Evolutionary conservation across 2,797 vertebrate species (phyloP).

Genomic region (Cichlasoma orientale): DNA sequence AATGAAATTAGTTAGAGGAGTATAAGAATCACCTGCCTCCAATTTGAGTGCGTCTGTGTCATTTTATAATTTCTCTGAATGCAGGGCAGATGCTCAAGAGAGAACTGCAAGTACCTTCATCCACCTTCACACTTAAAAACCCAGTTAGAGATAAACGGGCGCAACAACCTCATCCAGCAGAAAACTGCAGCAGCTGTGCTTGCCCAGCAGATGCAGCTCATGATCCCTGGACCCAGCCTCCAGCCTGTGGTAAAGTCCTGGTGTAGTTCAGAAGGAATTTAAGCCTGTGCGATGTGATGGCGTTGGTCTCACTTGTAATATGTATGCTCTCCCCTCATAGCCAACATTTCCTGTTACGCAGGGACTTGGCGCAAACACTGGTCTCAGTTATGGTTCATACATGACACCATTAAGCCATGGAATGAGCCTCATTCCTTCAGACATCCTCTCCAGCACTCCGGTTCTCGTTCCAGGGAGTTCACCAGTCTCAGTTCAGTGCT

Average conservation of each 20-base stretch:
- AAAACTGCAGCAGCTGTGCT: conserved; percentile 98
- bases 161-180: conserved; percentile 99
- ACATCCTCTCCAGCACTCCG: conserved; percentile 89
- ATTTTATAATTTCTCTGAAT: conserved; percentile 36
- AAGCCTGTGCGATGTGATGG: background rate
- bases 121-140: conserved; percentile 99
- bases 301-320: conserved; percentile 11
- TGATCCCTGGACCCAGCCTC: conserved; percentile 94
- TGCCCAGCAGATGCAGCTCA: conserved; percentile 99
- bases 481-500: conserved; percentile 88
- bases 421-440: conserved; percentile 94
- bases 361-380: conserved; percentile 90
- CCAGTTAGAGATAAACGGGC: conserved; percentile 98
- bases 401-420: conserved; percentile 91
- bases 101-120: conserved; percentile 99
- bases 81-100: conserved; percentile 96
- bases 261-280: background rate
- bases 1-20: background rate
- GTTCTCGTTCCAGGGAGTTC: conserved; percentile 93
- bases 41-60: background rate
- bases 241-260: conserved; percentile 89
- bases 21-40: background rate
- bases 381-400: conserved; percentile 95
- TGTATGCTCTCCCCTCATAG: conserved; percentile 64
- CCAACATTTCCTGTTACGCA: conserved; percentile 89